phyloP scores from a whole-genome alignment of 2,797 vertebrate species.

The Caiman crocodilus region DNA sequence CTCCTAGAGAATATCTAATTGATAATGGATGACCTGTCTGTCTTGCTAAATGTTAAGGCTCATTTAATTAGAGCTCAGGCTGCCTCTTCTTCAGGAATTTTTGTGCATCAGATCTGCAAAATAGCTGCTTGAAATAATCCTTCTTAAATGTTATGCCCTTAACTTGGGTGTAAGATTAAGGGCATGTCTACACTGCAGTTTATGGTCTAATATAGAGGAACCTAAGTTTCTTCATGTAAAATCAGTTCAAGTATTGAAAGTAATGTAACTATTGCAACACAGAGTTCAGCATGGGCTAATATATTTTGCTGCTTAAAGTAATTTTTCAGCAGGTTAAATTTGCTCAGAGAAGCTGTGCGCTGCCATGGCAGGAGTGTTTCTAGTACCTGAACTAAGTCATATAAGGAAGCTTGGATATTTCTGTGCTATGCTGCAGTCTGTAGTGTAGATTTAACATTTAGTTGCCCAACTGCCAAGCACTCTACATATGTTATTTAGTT shows the following conservation, averaged over 20 bases:
- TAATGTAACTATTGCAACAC: no score
- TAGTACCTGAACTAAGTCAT: no score
- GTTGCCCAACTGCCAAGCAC: no score
- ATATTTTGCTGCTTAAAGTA: no score
- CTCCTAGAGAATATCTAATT: background rate
- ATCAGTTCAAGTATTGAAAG: background rate
- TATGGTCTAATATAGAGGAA: no score
- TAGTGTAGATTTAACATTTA: no score
- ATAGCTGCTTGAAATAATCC: background rate
- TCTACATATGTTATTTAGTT: background rate
- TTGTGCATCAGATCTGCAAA: background rate
- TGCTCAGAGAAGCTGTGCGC: no score
- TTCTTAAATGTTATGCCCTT: background rate
- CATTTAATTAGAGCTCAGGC: background rate
- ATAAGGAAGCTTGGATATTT: no score
- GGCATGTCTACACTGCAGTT: background rate
- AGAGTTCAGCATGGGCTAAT: no score
- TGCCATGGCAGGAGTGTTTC: no score
- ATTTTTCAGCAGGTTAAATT: no score
- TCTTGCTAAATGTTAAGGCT: background rate
- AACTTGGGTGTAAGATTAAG: background rate
- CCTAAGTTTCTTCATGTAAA: background rate
- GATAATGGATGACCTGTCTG: background rate
- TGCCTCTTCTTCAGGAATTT: background rate
- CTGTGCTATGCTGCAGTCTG: no score